Evolutionary conservation across 2,888 invertebrate species (phyloP), one percentile per base, ranked within the genome.

Genomic region (Drosophila kanekoi): DNA sequence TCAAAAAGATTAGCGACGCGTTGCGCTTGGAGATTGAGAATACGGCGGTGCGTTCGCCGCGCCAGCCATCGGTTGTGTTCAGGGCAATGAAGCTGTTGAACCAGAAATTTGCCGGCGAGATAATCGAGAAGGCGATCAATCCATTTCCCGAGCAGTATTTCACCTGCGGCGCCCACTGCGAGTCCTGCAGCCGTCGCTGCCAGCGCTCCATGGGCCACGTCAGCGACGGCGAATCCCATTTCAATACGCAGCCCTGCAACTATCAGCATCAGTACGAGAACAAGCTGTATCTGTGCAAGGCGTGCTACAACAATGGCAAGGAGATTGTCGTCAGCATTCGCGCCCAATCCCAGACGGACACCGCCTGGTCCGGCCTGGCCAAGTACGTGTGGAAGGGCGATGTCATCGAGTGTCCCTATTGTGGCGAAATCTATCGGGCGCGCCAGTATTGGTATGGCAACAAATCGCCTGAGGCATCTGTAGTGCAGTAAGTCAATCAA

Each of bases 401-500:
- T 86, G 94, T 96, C 1, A 94, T 97, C 64, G 96, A 96, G 87
- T 97, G 97, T 91, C 94, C 94, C 13, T 94, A 94, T 80, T 96
- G 92, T 60, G 92, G 92, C 2, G 92, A 92, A 70, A 91, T 92
- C 56, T 95, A 94, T 89, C 93, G 96, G 44, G 95, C 96, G 81
- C 93, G 96, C 23, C 95, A 96, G 89, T 95, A 95, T 90, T 97
- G 96, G 97, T 96, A 95, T 90, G 96, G 96, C 5, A 96, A 97
- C 87, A 94, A 95, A 79, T 94, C 94, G 68, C 96, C 96, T 0
- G 96, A 96, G 89, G 94, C 95, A 69, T 92, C 93, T 32, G 95
- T 95, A 11, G 95, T 96, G 13, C 82, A 90, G 91, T 91, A 75
- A 72, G 75, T 68, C 2, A n/a, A 8, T 28, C 6, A 5, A 5